Conservation (phyloP, 2,888 invertebrate genomes). For the Callyntrura guangdongensis region DNA sequence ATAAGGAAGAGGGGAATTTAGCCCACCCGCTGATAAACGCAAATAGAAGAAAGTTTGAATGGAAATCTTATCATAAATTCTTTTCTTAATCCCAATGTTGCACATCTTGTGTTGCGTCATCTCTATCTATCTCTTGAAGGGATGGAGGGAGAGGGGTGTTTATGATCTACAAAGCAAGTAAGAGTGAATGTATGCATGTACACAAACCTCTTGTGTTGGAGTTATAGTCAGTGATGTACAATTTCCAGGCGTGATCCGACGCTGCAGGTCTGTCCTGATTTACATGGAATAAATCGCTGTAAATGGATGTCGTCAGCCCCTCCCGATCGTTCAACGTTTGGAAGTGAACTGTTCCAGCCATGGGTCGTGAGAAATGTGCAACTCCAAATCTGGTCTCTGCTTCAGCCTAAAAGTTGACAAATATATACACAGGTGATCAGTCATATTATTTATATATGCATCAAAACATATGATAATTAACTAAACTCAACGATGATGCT, state of each 20-base stretch:
- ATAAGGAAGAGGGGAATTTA: slow-evolving; percentile 21
- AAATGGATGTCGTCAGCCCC: slow-evolving; percentile 91
- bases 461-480: too few species aligned
- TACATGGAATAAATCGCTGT: slow-evolving; percentile 91
- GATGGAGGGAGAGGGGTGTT: background rate
- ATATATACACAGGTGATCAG: background rate
- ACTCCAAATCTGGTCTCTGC: slow-evolving; percentile 92
- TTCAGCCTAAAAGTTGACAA: slow-evolving; percentile 87
- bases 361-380: slow-evolving; percentile 91
- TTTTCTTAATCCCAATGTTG: slow-evolving; percentile 28
- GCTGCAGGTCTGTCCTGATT: slow-evolving; percentile 86
- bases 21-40: slow-evolving; percentile 62
- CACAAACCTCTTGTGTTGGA: slow-evolving; percentile 83
- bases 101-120: slow-evolving; percentile 15
- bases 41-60: slow-evolving; percentile 51
- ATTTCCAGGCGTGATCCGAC: slow-evolving; percentile 94
- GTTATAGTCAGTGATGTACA: slow-evolving; percentile 92
- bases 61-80: slow-evolving; percentile 54
- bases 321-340: slow-evolving; percentile 87
- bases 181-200: background rate
- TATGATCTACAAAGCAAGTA: background rate
- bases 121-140: background rate
- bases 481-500: too few species aligned
- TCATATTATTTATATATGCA: too few species aligned
- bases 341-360: slow-evolving; percentile 92